Evolutionary conservation across 2,797 vertebrate species (phyloP).

Genomic region (Acanthis flammea): DNA sequence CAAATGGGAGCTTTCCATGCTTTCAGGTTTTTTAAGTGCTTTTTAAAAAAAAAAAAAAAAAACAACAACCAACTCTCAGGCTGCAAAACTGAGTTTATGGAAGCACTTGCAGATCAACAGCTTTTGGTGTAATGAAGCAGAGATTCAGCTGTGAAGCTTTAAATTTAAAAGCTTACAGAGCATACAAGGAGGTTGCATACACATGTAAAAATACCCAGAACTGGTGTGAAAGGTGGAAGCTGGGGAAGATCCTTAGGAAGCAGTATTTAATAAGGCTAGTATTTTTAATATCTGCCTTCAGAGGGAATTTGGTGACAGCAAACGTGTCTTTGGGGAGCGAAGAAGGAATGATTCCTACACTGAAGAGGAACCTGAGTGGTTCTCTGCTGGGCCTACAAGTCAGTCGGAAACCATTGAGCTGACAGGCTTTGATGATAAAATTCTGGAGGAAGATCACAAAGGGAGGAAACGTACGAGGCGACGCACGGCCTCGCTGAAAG

Average conservation of each 20-base stretch:
- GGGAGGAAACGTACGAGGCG: conserved; percentile 86
- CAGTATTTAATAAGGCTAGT: neutral
- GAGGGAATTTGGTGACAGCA: conserved; percentile 93
- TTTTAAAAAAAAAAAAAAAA: no score
- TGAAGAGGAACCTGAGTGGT: conserved; percentile 98
- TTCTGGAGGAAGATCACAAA: conserved; percentile 92
- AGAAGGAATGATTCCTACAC: conserved; percentile 96
- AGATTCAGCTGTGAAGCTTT: neutral
- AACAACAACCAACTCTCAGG: neutral
- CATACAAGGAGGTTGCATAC: neutral
- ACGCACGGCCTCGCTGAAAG: conserved; percentile 85
- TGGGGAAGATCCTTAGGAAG: neutral
- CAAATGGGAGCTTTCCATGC: neutral
- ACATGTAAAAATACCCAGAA: neutral
- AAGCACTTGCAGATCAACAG: neutral
- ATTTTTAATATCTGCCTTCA: conserved; percentile 50
- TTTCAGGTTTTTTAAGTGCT: neutral
- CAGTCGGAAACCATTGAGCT: conserved; percentile 99
- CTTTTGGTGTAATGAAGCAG: neutral
- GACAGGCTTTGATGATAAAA: conserved; percentile 95
- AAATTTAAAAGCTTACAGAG: neutral
- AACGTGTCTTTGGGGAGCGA: conserved; percentile 92
- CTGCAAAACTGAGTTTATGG: neutral
- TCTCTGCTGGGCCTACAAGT: conserved; percentile 94
- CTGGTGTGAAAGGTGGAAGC: neutral